Conservation (phyloP, 2,888 invertebrate genomes). For the Chrysomela aeneicollis region DNA sequence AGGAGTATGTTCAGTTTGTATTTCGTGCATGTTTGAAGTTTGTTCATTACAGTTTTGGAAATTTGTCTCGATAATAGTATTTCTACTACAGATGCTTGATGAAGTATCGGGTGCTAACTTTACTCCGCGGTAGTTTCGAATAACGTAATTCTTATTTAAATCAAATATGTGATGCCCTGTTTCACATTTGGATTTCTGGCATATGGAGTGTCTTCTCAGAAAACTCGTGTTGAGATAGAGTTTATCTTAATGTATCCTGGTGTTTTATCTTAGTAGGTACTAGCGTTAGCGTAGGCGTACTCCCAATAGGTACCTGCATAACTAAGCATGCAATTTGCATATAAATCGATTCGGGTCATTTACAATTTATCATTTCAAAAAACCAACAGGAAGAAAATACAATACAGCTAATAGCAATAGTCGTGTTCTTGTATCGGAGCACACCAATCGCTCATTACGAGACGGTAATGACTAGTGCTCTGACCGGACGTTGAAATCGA, state of each 20-base stretch:
- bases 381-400: slow-evolving; percentile 18
- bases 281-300: slow-evolving; percentile 15
- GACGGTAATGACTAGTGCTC: not conserved
- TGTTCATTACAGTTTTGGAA: no score
- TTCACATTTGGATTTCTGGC: no score
- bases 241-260: not conserved
- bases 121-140: no score
- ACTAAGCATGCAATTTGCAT: slow-evolving; percentile 18
- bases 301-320: slow-evolving; percentile 17
- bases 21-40: no score
- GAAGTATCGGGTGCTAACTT: no score
- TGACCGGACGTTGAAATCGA: not conserved
- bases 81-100: no score
- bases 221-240: not conserved
- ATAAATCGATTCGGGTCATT: slow-evolving; percentile 22
- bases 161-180: no score
- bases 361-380: slow-evolving; percentile 14
- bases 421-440: slow-evolving; percentile 10
- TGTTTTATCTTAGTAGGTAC: not conserved
- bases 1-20: no score
- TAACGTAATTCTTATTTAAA: no score
- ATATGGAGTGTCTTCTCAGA: no score
- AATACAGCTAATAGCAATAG: slow-evolving; percentile 9
- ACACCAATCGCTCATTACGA: slow-evolving; percentile 6
- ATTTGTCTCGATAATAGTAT: no score